Conservation (phyloP, 2,113 vertebrate species). For the Colius striatus region DNA sequence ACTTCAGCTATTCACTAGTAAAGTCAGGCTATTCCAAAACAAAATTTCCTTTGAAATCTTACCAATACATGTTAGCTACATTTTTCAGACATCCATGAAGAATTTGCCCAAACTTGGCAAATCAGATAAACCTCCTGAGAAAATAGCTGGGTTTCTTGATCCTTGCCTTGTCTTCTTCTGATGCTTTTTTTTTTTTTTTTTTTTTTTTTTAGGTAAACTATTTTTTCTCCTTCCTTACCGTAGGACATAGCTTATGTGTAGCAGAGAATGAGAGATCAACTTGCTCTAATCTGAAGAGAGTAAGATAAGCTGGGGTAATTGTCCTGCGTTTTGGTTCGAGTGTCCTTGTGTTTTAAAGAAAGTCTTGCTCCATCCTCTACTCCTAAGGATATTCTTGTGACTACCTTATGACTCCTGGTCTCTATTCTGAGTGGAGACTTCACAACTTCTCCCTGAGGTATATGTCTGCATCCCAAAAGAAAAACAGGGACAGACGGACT, state of each 20-base stretch:
- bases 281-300: neutral
- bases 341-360: neutral
- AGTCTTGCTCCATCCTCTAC: neutral
- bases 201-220: neutral
- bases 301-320: neutral
- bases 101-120: neutral
- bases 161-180: neutral
- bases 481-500: neutral
- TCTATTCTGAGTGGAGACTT: neutral
- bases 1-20: neutral
- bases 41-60: neutral
- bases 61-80: neutral
- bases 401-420: neutral
- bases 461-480: neutral
- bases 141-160: neutral
- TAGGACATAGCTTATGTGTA: neutral
- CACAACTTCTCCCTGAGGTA: neutral
- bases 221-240: neutral
- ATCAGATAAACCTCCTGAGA: neutral
- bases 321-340: neutral
- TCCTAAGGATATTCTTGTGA: neutral
- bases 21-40: neutral
- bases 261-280: neutral
- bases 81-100: rapidly evolving
- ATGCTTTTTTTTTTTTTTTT: neutral